phyloP scores from a whole-genome alignment of 1,140 invertebrate genomes.

The Drosophila persimilis region DNA sequence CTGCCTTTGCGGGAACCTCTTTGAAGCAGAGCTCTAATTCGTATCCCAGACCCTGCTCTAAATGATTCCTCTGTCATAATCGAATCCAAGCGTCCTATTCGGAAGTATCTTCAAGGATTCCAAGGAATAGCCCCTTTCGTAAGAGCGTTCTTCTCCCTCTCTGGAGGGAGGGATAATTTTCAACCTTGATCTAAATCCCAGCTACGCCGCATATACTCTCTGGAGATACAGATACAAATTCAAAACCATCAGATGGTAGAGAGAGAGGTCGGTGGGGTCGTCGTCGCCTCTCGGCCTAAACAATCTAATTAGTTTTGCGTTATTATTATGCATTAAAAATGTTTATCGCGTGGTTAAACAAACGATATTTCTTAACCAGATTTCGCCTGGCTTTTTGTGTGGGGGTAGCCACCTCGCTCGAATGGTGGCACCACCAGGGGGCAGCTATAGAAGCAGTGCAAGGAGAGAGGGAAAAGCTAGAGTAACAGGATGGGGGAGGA shows the following conservation, averaged over 20 bases:
- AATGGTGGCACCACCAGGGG: background rate
- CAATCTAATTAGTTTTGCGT: constrained; percentile 54
- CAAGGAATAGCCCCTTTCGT: too few species aligned
- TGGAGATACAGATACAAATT: too few species aligned
- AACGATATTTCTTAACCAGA: constrained; percentile 51
- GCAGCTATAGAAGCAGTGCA: background rate
- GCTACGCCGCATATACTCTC: constrained; percentile 14
- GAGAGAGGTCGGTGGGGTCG: constrained; percentile 11
- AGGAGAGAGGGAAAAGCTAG: too few species aligned
- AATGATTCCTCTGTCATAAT: background rate
- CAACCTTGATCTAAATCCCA: constrained; percentile 9
- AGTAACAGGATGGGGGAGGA: background rate
- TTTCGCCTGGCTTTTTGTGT: constrained; percentile 28
- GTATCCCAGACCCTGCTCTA: too few species aligned
- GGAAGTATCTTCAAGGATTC: background rate
- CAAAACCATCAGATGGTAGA: too few species aligned
- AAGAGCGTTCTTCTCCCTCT: too few species aligned
- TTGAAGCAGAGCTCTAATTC: background rate
- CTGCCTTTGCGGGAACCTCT: background rate
- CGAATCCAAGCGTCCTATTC: background rate
- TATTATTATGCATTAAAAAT: constrained; percentile 65
- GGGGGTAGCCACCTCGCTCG: constrained; percentile 20
- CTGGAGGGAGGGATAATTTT: too few species aligned
- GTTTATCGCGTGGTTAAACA: constrained; percentile 61
- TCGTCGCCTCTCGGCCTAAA: constrained; percentile 18